Evolutionary conservation across 2,797 vertebrate genomes (phyloP), one percentile per base, ranked within the genome.

Genomic region (Tamandua tetradactyla): DNA sequence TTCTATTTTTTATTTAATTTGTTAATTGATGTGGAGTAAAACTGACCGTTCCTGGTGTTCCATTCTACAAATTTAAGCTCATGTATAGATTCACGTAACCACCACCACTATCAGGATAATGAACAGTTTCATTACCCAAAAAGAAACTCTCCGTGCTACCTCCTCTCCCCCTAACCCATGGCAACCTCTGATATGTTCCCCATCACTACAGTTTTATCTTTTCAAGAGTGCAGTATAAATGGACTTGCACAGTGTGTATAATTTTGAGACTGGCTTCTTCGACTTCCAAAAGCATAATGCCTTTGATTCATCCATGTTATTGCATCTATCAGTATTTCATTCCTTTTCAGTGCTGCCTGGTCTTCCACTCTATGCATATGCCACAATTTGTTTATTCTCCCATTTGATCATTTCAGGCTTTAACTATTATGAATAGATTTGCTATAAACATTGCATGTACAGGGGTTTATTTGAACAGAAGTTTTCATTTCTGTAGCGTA

Each of bases 1-100:
- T 59, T 87, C 75, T 37, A 37, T 30, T 92, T 87, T 78, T 47
- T 52, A 79, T 64, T 90, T 86, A 57, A 72, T 66, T 35, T 89
- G 89, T 74, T 49, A 75, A 88, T 64, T 72, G 93, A 75, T 11
- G 75, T 55, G 5, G 2, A 68, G 20, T 83, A 37, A 90, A 92
- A 66, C 76, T 80, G 83, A 42, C 23, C 69, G 86, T 59, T 91
- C 76, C 32, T 78, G n/a, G 22, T 74, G 27, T 25, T 27, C 9
- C 74, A 14, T 44, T 75, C 15, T 82, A 64, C 44, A 66, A 69
- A 69, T 69, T 91, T 87, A 40, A 95, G 62, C 30, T 89, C 80
- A 12, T n/a, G 12, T 52, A 23, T 30, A 66, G 62, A 71, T 71
- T 69, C 15, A n/a, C n/a, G n/a, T n/a, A n/a, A n/a, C n/a, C n/a